Base-by-base conservation (phyloP, 2,797 vertebrate species). In the Chrysolophus pictus region DNA sequence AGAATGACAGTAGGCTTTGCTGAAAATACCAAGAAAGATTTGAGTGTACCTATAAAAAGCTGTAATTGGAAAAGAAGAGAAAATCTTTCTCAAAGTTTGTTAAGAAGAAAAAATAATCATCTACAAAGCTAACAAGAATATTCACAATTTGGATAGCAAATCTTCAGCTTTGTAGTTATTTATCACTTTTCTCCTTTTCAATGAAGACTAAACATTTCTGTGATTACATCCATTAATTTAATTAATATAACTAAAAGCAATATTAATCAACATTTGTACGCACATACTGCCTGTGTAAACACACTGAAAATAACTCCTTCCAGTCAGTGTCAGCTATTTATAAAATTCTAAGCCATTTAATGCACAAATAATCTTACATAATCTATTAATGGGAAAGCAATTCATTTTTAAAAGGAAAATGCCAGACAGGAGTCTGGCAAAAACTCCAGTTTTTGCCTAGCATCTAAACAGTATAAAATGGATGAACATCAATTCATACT, bases 231-330 rank as follows among this genome's bases (percentile, higher is more conserved):
- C 44, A 46, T 83, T 91, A 71, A 58, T 90, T 83, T 87, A 87
- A 85, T 93, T 94, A 89, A 82, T 46, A 7, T 35, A 68, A 86
- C 44, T 91, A 77, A 81, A 92, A 95, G 8, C 46, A 82, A 65
- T 23, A 84, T 11, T 51, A 86, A 79, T 88, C 78, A 86, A 49
- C 65, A 62, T 65, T 81, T 44, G 14, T 39, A 46, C 33, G 19
- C 3, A 1, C 11, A 69, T 63, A 72, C n/a, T 79, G 49, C 65
- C 41, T 39, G 13, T 70, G 58, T 87, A 94, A 94, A 21, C 56
- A 10, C 16, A 37, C 15, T 23, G 75, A 92, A 78, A 86, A 89
- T 78, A 83, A 80, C 21, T 83, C 33, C 35, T 85, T 14, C 51
- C 79, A n/a, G 39, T 60, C 49, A 33, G 22, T 68, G 41, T 37